phyloP scores from a whole-genome alignment of 1,140 invertebrate genomes.

The Phocides pigmalion region DNA sequence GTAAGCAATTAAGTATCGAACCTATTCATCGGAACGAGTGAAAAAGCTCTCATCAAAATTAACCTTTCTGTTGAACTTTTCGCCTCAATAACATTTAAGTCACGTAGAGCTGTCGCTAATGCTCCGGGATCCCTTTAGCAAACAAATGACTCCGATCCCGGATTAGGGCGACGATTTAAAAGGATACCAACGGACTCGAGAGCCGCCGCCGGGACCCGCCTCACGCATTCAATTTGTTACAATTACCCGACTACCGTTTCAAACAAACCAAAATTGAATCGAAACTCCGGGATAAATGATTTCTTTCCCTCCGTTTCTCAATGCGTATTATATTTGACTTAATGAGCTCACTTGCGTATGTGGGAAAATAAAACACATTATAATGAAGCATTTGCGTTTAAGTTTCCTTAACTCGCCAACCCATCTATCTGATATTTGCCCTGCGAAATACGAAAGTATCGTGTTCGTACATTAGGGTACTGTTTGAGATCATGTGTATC shows the following conservation, averaged over 20 bases:
- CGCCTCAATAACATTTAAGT: conserved; percentile 45
- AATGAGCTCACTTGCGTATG: conserved; percentile 31
- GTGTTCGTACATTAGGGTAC: conserved; percentile 20
- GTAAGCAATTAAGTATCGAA: neutral
- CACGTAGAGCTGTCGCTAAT: conserved; percentile 56
- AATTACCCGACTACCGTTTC: conserved; percentile 49
- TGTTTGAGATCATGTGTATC: neutral
- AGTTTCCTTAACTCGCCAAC: conserved; percentile 17
- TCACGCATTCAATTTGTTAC: conserved; percentile 62
- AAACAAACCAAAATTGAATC: conserved; percentile 34
- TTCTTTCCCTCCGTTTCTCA: conserved; percentile 22
- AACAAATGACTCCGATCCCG: conserved; percentile 59
- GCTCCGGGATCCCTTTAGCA: conserved; percentile 65
- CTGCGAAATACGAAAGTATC: conserved; percentile 18
- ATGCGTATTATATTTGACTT: conserved; percentile 24
- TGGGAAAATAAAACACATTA: conserved; percentile 28
- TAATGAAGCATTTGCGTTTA: conserved; percentile 26
- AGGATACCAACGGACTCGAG: conserved; percentile 53
- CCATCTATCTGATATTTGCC: conserved; percentile 28
- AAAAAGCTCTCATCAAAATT: conserved; percentile 20
- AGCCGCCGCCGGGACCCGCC: conserved; percentile 46
- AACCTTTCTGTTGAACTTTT: conserved; percentile 13
- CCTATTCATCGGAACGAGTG: neutral
- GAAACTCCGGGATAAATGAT: conserved; percentile 39
- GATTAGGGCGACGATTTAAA: conserved; percentile 65